Conservation (phyloP, 2,888 invertebrate genomes). For the Drosophila leonis region DNA sequence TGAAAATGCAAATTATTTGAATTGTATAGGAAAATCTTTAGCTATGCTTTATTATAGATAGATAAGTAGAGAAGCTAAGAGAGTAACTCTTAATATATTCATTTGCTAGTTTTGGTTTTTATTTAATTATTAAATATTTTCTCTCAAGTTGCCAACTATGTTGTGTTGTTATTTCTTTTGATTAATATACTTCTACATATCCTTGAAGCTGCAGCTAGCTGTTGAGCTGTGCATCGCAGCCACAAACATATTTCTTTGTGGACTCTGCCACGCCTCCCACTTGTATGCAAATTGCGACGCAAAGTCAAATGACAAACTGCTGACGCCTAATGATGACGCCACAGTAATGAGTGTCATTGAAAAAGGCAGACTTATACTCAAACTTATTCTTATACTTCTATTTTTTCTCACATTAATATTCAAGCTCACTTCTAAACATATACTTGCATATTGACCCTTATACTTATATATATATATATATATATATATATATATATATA, state of each 20-base stretch:
- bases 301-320: constrained; percentile 40
- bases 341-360: constrained; percentile 7
- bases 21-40: background rate
- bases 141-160: background rate
- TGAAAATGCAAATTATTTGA: background rate
- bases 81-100: background rate
- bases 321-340: constrained; percentile 42
- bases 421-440: too few relatives aligned
- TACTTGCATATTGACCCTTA: too few relatives aligned
- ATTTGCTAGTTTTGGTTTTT: background rate
- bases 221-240: background rate
- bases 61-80: background rate
- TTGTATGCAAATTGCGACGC: constrained; percentile 40
- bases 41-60: background rate
- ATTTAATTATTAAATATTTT: background rate
- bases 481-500: background rate
- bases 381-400: background rate
- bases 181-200: background rate
- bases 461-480: background rate
- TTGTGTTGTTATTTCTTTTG: background rate
- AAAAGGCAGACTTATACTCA: constrained; percentile 12
- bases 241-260: background rate
- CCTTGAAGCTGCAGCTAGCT: background rate
- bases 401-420: background rate
- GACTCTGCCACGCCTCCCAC: constrained; percentile 30